phyloP scores from a whole-genome alignment of 2,113 vertebrate genomes.

The Esox niger region DNA sequence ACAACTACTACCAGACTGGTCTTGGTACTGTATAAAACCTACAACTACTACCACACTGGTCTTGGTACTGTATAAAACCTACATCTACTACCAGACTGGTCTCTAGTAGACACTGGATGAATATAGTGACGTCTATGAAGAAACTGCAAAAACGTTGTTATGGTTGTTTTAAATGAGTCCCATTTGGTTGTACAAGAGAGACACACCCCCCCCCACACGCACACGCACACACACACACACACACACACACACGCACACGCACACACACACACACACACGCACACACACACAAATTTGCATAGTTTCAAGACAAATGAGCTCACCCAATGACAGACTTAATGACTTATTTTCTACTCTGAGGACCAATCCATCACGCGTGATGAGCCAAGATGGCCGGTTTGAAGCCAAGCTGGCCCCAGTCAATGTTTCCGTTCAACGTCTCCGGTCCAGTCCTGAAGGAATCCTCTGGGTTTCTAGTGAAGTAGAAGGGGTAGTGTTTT shows the following conservation, averaged over 20 bases:
- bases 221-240: conserved; percentile 8
- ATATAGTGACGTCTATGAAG: no score
- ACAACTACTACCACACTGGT: no score
- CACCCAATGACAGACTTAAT: conserved; percentile 31
- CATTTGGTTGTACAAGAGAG: not conserved
- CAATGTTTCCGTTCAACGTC: conserved; percentile 28
- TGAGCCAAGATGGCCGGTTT: conserved; percentile 15
- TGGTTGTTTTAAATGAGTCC: no score
- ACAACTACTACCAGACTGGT: no score
- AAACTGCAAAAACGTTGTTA: not conserved
- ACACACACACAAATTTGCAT: conserved; percentile 5
- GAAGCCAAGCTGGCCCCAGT: conserved; percentile 26
- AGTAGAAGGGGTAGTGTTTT: conserved; percentile 35
- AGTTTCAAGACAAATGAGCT: not conserved
- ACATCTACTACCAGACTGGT: no score
- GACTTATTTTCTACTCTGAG: conserved; percentile 34
- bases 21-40: no score
- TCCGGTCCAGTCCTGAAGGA: conserved; percentile 23
- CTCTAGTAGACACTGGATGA: not conserved
- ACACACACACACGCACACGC: conserved; percentile 1
- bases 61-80: no score
- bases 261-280: not conserved
- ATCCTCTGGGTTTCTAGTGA: conserved; percentile 11
- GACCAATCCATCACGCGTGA: conserved; percentile 41
- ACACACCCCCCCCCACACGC: not conserved